A percentile compares a stretch with the other conserved stretches of the same genome.
Conservation (phyloP, 2,113 vertebrate genomes). For the Elaphurus davidianus region DNA sequence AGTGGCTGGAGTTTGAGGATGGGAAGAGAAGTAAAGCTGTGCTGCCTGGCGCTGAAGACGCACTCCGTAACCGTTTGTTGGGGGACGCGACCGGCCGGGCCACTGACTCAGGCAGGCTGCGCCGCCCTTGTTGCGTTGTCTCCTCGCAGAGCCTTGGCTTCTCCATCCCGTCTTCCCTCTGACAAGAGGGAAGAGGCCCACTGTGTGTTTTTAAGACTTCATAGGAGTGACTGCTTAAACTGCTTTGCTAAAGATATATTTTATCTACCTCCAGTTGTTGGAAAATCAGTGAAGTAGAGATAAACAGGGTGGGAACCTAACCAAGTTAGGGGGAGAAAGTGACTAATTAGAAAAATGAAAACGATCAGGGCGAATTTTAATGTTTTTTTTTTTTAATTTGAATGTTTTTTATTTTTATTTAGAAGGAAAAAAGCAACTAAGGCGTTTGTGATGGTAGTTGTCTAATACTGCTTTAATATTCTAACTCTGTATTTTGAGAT, state of each 20-base stretch:
- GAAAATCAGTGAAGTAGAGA: not conserved
- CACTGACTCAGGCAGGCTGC: not conserved
- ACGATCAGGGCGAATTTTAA: not conserved
- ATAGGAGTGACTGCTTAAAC: not conserved
- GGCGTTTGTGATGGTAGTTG: not conserved
- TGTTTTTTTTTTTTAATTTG: not conserved
- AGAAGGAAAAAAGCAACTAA: not conserved
- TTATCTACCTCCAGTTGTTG: not conserved
- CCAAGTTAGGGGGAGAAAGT: not conserved
- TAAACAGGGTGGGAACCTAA: not conserved
- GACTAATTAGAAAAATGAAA: not conserved
- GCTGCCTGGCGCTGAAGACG: not conserved
- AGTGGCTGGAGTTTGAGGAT: not conserved
- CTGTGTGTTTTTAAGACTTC: not conserved
- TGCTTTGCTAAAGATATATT: not conserved
- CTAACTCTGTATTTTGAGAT: not conserved
- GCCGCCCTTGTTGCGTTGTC: not conserved
- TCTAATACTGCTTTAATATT: not conserved
- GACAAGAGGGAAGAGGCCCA: not conserved
- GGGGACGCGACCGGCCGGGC: not conserved
- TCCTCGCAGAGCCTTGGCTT: not conserved
- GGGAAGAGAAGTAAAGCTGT: not conserved
- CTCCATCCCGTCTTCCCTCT: not conserved
- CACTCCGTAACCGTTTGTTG: not conserved
- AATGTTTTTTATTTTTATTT: not conserved